Evolutionary conservation across 1,140 invertebrate genomes (phyloP).

Genomic region (Nixonia krombeini): DNA sequence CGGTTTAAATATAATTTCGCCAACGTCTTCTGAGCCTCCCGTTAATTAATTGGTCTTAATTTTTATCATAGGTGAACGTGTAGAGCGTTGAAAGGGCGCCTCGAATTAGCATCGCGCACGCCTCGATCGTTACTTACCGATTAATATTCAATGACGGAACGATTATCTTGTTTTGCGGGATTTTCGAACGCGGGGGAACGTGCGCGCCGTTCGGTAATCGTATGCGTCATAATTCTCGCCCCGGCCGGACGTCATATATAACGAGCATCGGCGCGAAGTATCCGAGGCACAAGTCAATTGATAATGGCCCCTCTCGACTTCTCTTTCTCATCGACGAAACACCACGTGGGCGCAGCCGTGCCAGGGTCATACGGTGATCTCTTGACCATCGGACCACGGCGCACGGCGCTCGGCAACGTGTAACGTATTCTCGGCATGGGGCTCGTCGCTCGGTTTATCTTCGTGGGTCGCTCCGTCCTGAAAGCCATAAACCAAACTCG

Average conservation of each 20-base stretch:
- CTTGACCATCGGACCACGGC: slow-evolving; percentile 47
- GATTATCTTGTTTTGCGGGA: too few species aligned
- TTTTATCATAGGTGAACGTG: too few species aligned
- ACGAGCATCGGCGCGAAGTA: neutral
- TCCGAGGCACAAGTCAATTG: slow-evolving; percentile 1
- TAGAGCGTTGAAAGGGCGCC: too few species aligned
- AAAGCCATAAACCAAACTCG: slow-evolving; percentile 3
- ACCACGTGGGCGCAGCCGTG: slow-evolving; percentile 1
- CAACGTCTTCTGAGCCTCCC: too few species aligned
- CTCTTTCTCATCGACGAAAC: neutral
- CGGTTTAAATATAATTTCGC: too few species aligned
- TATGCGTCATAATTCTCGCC: neutral
- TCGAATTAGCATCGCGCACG: neutral
- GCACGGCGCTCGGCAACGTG: slow-evolving; percentile 8
- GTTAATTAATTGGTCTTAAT: too few species aligned
- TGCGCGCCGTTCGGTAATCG: neutral
- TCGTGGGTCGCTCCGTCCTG: neutral
- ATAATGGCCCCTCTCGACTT: neutral
- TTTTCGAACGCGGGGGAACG: too few species aligned
- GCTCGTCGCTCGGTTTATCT: slow-evolving; percentile 11
- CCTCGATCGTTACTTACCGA: too few species aligned
- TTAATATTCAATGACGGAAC: too few species aligned
- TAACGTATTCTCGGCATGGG: slow-evolving; percentile 17
- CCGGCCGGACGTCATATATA: slow-evolving; percentile 4
- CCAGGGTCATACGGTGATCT: slow-evolving; percentile 14